phyloP scores from a whole-genome alignment of 2,113 vertebrate genomes.

The Paralichthys olivaceus region DNA sequence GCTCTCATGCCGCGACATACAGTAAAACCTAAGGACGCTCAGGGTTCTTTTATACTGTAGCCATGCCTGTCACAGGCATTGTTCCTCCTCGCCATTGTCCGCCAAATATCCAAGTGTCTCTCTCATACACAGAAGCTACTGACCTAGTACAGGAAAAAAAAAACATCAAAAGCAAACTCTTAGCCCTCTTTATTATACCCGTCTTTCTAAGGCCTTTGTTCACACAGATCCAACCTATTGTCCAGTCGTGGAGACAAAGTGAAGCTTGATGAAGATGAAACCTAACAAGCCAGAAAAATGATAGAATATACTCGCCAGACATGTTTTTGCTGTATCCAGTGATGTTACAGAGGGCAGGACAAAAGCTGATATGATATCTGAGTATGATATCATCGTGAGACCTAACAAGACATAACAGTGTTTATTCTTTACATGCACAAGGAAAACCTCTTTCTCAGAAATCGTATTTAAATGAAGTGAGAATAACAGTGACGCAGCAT shows the following conservation, averaged over 20 bases:
- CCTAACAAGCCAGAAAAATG: conserved; percentile 50
- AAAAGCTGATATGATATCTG: conserved; percentile 36
- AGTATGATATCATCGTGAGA: conserved; percentile 28
- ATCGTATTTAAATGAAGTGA: not conserved
- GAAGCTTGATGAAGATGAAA: conserved; percentile 58
- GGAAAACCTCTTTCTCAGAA: not conserved
- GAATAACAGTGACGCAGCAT: not conserved
- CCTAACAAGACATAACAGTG: not conserved
- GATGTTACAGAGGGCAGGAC: conserved; percentile 25
- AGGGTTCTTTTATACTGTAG: conserved; percentile 74
- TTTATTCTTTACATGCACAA: conserved; percentile 4
- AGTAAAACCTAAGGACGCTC: conserved; percentile 31
- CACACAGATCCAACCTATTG: conserved; percentile 54
- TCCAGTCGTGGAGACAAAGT: conserved; percentile 55
- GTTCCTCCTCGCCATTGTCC: conserved; percentile 45
- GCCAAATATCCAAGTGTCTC: conserved; percentile 43
- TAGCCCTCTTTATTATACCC: conserved; percentile 44
- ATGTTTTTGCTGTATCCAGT: conserved; percentile 52
- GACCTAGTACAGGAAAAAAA: conserved; percentile 71
- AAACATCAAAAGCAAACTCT: conserved; percentile 4
- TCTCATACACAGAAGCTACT: conserved; percentile 52
- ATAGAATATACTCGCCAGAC: conserved; percentile 47
- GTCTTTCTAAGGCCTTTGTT: conserved; percentile 51
- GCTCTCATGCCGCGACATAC: conserved; percentile 29
- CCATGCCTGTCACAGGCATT: conserved; percentile 55